Evolutionary conservation across 2,797 vertebrate genomes (phyloP).

Genomic region (Mastacembelus armatus): DNA sequence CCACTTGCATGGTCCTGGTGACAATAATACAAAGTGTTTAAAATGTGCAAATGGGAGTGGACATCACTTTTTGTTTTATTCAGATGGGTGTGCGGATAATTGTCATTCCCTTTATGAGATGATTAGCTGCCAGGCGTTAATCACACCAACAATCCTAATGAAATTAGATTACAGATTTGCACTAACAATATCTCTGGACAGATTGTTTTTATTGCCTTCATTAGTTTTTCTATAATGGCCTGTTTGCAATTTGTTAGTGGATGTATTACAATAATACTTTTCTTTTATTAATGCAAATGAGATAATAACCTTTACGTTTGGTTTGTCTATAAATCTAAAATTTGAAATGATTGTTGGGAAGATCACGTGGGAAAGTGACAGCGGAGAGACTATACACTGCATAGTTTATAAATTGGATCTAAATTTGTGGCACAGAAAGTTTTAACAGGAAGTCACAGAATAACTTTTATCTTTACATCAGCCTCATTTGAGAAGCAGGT

Average conservation of each 20-base stretch:
- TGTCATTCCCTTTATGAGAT: constrained; percentile 51
- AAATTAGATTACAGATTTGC: constrained; percentile 65
- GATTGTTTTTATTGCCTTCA: constrained; percentile 69
- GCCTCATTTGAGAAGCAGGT: constrained; percentile 27
- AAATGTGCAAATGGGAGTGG: constrained; percentile 52
- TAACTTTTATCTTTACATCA: constrained; percentile 19
- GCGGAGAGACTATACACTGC: background rate
- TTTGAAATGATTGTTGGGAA: background rate
- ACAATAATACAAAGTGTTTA: constrained; percentile 59
- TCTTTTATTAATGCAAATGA: constrained; percentile 70
- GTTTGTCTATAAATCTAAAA: constrained; percentile 43
- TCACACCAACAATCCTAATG: constrained; percentile 60
- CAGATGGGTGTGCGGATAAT: constrained; percentile 39
- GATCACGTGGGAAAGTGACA: background rate
- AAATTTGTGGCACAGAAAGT: background rate
- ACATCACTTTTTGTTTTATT: constrained; percentile 38
- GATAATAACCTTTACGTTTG: constrained; percentile 43
- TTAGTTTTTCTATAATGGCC: constrained; percentile 66
- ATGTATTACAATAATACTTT: constrained; percentile 66
- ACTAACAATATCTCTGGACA: constrained; percentile 51
- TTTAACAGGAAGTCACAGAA: background rate
- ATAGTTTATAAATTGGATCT: background rate
- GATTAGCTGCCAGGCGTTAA: constrained; percentile 61
- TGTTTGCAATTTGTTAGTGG: constrained; percentile 55
- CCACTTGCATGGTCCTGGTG: constrained; percentile 45